Conservation (phyloP, 1,140 invertebrate species). For the Drosophila pandora region DNA sequence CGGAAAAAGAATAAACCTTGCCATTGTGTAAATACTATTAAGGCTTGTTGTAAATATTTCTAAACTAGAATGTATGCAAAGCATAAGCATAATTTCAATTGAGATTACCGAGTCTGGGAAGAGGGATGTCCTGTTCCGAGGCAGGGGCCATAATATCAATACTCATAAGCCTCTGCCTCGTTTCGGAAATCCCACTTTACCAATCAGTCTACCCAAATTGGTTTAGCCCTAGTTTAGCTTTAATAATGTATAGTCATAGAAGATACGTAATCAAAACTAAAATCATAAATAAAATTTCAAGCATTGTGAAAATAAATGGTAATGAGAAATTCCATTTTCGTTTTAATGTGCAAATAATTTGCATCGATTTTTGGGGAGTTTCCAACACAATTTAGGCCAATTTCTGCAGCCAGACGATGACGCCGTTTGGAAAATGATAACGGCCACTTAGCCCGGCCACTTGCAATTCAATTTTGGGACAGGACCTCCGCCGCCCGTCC, state of each 20-base stretch:
- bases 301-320: constrained; percentile 50
- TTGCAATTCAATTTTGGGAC: constrained; percentile 69
- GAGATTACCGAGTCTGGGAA: constrained; percentile 26
- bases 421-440: constrained; percentile 50
- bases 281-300: constrained; percentile 31
- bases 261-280: constrained; percentile 43
- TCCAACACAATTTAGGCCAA: background rate
- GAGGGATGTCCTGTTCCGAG: background rate
- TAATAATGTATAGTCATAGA: constrained; percentile 32
- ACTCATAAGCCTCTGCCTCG: background rate
- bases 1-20: constrained; percentile 9
- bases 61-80: constrained; percentile 53
- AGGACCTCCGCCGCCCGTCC: constrained; percentile 25
- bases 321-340: constrained; percentile 24
- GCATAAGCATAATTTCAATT: constrained; percentile 53
- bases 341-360: constrained; percentile 33
- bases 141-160: background rate
- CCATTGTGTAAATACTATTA: constrained; percentile 40
- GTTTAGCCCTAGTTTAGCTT: constrained; percentile 33
- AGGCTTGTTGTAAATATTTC: constrained; percentile 51
- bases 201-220: background rate
- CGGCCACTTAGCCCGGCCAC: constrained; percentile 56
- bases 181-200: background rate
- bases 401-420: constrained; percentile 32
- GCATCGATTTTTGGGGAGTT: constrained; percentile 32